Conservation (phyloP, 1,140 invertebrate genomes). For the Lepidotrigona ventralis region DNA sequence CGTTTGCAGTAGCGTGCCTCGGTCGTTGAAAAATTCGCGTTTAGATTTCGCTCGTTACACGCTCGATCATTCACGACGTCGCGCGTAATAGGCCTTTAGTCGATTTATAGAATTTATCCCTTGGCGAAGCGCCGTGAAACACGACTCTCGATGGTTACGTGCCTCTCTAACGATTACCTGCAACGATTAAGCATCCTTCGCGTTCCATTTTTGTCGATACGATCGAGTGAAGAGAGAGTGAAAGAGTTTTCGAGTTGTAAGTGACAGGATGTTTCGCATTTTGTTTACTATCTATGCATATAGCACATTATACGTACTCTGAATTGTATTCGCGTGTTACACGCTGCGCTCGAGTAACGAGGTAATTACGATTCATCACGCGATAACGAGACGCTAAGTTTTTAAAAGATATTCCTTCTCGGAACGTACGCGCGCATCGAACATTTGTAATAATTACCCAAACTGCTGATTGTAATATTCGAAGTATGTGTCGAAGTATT, state of each 20-base stretch:
- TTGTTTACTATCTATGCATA: too few species aligned
- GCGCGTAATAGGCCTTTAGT: constrained; percentile 58
- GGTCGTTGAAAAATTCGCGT: constrained; percentile 46
- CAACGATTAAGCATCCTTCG: background rate
- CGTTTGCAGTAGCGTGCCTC: constrained; percentile 2
- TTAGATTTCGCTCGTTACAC: constrained; percentile 55
- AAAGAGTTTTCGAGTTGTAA: too few species aligned
- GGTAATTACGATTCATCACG: background rate
- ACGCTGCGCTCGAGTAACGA: background rate
- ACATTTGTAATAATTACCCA: background rate
- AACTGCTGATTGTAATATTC: background rate
- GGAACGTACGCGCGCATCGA: background rate
- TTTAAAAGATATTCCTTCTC: background rate
- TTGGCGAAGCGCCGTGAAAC: background rate
- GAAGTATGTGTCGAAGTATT: background rate
- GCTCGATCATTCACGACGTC: constrained; percentile 39
- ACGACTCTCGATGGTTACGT: background rate
- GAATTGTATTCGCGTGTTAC: too few species aligned
- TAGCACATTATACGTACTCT: too few species aligned
- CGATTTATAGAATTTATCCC: constrained; percentile 46
- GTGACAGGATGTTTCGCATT: too few species aligned
- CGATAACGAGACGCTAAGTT: background rate
- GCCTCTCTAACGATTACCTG: background rate
- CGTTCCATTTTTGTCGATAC: background rate
- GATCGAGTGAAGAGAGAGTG: too few species aligned